phyloP scores from a whole-genome alignment of 2,113 vertebrate species.

The Bostrychus sinensis region DNA sequence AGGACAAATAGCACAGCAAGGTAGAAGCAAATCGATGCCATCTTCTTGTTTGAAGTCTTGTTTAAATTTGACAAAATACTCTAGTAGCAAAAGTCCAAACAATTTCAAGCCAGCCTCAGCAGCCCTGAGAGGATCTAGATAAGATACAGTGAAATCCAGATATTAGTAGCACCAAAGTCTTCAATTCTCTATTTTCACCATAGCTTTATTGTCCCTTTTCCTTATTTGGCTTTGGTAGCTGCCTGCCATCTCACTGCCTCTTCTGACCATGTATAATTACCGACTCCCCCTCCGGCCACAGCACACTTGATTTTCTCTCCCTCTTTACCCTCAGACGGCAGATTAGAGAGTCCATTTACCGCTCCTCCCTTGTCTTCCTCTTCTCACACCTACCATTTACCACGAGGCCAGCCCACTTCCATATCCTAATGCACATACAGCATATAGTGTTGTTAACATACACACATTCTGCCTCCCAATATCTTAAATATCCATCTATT shows the following conservation, averaged over 20 bases:
- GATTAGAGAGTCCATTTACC: slow-evolving; percentile 49
- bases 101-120: background rate
- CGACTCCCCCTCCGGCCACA: slow-evolving; percentile 49
- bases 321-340: slow-evolving; percentile 21
- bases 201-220: slow-evolving; percentile 24
- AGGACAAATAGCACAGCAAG: slow-evolving; percentile 52
- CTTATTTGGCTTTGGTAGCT: slow-evolving; percentile 26
- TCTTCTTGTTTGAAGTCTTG: slow-evolving; percentile 34
- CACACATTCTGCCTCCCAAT: background rate
- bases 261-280: slow-evolving; percentile 56
- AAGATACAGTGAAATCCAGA: slow-evolving; percentile 13
- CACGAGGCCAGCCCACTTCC: background rate
- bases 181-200: slow-evolving; percentile 1
- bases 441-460: background rate
- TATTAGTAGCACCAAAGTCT: background rate
- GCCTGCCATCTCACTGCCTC: slow-evolving; percentile 45
- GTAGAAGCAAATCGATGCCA: slow-evolving; percentile 48
- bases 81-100: background rate
- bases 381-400: slow-evolving; percentile 1
- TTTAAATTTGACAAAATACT: slow-evolving; percentile 1
- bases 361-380: slow-evolving; percentile 17
- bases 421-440: slow-evolving; percentile 1
- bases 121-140: background rate
- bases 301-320: slow-evolving; percentile 44
- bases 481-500: background rate